Evolutionary conservation across 2,113 vertebrate genomes (phyloP), one percentile per base, ranked within the genome.

Genomic region (Elanoides forficatus): DNA sequence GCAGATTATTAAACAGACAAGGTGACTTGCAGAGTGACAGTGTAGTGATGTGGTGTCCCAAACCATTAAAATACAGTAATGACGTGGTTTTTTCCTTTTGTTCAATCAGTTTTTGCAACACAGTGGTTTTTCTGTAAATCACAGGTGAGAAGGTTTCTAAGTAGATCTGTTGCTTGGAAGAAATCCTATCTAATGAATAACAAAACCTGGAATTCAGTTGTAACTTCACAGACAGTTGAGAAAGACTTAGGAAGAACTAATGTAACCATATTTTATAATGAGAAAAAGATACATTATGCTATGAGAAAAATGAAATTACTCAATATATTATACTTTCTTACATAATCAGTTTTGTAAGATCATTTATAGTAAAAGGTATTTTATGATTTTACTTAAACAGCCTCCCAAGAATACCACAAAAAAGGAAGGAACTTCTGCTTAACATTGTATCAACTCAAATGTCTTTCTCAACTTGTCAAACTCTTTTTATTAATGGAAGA

Each of bases 401-500:
- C 97, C 52, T 98, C 98, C 48, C 96, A 98, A 81, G 98, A 99
- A 79, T 94, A 63, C 90, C 96, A 97, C 20, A 95, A 89, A 73
- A 98, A 98, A 97, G 98, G 84, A 90, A 97, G 97, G 63, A 98
- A 97, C 86, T 97, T 99, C 93, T 98, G 97, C 92, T 98, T 99
- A 86, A 99, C 99, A 15, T 98, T 99, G 55, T 98, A 99, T 97
- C 99, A 99, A 95, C 97, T 99, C 86, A 98, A 92, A 93, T 98
- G 98, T 67, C 98, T 99, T 95, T 98, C 98, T 76, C 98, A 98
- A 88, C 98, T 99, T 70, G 97, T 97, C 91, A 98, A 98, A 90
- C 98, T 98, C 16, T 97, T 99, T 89, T 96, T 99, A 97, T 94
- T 98, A 60, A 98, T 99, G 97, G 99, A 99, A 97, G 98, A 98